Base-by-base conservation (phyloP, 2,113 vertebrate genomes). In the Diadophis punctatus region DNA sequence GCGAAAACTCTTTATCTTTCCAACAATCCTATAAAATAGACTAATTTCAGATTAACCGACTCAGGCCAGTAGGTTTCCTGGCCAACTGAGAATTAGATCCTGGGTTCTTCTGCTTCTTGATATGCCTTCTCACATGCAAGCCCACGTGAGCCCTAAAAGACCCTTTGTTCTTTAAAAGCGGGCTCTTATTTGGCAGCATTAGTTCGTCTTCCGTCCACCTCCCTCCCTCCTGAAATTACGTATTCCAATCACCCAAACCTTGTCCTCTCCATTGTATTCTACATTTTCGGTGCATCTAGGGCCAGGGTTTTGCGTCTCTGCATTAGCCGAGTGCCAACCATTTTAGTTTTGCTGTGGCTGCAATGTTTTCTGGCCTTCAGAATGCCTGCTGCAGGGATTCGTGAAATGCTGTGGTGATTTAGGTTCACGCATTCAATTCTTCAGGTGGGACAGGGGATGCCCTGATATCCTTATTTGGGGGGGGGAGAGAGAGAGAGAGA, bases 281-380 rank as follows among this genome's bases (percentile, higher is more conserved):
- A 27, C 30, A 34, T 49, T 53, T 53, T 49, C 7, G 25, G 52
- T 43, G 58, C 10, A 30, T 63, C 8, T 48, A 1, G 56, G 27
- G 55, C 8, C 23, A n/a, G 8, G 30, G 0, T 12, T 68, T 49
- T 68, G 56, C 43, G 8, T 74, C 87, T 9, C 87, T 9, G 6
- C 18, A 8, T 30, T 8, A 8, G 43, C 14, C 0, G 6, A 11
- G 12, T 85, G 22, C 25, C n/a, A 1, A n/a, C 10, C 20, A 0
- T 16, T 9, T 14, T 9, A 10, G 4, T 30, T 20, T 86, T 49
- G 55, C 85, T 87, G 22, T 18, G 16, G n/a, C 22, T 52, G 34
- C 43, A 51, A 8, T 10, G 22, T 87, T 34, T n/a, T 27, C 84
- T 63, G 55, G 22, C 80, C 53, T 86, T 25, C 52, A 7, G 2